Evolutionary conservation across 2,797 vertebrate genomes (phyloP), one percentile per base, ranked within the genome.

Genomic region (Acomys russatus): DNA sequence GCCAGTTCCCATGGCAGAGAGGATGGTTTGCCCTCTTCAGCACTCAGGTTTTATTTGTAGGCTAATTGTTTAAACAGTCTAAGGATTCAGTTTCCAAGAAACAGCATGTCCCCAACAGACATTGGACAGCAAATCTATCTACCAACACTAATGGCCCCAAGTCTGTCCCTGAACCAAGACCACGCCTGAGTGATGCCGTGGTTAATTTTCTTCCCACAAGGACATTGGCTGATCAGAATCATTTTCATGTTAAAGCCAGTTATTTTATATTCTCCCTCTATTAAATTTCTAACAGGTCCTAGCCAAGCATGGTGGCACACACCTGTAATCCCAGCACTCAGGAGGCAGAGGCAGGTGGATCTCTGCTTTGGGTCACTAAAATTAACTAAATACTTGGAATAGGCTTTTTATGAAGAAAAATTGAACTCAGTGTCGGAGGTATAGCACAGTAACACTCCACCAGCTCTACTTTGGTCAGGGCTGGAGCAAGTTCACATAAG

Each of bases 21-120:
- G 1, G 35, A 64, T 89, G 64, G 63, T n/a, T 38, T 51, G 82
- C 35, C 64, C 38, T 80, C 68, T 38, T 61, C 8, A 93, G 79
- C 84, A 94, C 59, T 86, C 10, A 17, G 76, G 33, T 66, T 92
- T 92, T 86, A 20, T 88, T 74, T 64, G 54, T 22, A 92, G 91
- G 79, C 35, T 64, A 86, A 92, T 51, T 89, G 56, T 87, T 95
- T 78, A 91, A 96, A 92, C 90, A 95, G 89, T 59, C 33, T 51
- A 73, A 94, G 33, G 44, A 89, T 30, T 92, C 74, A 63, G 79
- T 56, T 89, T 94, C 90, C 87, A 92, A 79, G 83, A 80, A 91
- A 89, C 49, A 59, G 44, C 71, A 10, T 77, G 54, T 87, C 35
- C 76, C 56, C 33, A 76, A 54, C 79, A 94, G 38, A 80, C 80